Evolutionary conservation across 2,888 invertebrate genomes (phyloP).

Genomic region (Macrostomum cliftonense): DNA sequence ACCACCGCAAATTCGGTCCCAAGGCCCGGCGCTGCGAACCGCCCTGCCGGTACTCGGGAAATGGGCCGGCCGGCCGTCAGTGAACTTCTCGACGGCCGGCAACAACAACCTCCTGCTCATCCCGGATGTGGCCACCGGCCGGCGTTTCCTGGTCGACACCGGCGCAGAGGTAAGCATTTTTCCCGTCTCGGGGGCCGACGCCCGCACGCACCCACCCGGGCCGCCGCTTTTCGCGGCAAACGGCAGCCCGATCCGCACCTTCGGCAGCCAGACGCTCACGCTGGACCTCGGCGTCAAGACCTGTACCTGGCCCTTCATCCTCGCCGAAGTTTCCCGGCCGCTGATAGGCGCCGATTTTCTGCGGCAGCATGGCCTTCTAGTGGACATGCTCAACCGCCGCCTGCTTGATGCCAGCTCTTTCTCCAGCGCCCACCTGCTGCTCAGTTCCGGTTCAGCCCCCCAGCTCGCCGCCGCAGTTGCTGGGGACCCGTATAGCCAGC

Average conservation of each 20-base stretch:
- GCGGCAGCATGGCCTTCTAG: slow-evolving; percentile 5
- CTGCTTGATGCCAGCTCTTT: not conserved
- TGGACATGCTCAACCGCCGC: slow-evolving; percentile 4
- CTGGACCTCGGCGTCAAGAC: not conserved
- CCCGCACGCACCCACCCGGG: not conserved
- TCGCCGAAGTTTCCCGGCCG: slow-evolving; percentile 13
- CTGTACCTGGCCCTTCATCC: slow-evolving; percentile 10
- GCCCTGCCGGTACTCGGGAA: slow-evolving; percentile 6
- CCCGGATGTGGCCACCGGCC: slow-evolving; percentile 5
- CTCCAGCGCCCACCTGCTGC: too few relatives aligned
- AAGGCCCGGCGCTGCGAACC: slow-evolving; percentile 8
- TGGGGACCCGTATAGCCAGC: not conserved
- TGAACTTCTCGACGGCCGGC: slow-evolving; percentile 2
- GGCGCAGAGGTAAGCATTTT: slow-evolving; percentile 4
- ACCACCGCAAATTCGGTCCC: slow-evolving; percentile 11
- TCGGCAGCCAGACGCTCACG: not conserved
- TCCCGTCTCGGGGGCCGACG: slow-evolving; percentile 5
- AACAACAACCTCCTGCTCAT: slow-evolving; percentile 7
- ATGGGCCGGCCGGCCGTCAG: slow-evolving; percentile 1
- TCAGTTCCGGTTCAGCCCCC: too few relatives aligned
- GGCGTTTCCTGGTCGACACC: slow-evolving; percentile 10
- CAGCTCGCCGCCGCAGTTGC: too few relatives aligned
- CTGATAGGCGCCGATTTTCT: slow-evolving; percentile 14
- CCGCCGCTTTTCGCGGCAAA: too few relatives aligned
- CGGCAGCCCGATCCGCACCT: not conserved